Evolutionary conservation across 2,797 vertebrate species (phyloP).

Genomic region (Euthynnus affinis): DNA sequence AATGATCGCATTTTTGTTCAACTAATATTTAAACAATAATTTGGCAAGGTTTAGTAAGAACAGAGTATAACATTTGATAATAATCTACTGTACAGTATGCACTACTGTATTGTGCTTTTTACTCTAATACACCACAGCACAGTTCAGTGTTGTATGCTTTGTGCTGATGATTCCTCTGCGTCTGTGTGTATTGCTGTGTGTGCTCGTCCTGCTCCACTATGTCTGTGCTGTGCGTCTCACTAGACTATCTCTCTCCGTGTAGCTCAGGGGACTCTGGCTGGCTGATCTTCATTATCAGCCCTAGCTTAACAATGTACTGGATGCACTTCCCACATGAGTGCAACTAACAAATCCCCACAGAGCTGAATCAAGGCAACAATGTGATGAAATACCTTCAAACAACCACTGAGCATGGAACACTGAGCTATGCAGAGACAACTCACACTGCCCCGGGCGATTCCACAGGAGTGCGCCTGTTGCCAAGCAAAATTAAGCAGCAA

Average conservation of each 20-base stretch:
- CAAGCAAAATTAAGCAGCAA: slow-evolving; percentile 86
- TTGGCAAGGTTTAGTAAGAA: slow-evolving; percentile 47
- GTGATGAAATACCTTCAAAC: slow-evolving; percentile 87
- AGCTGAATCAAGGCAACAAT: slow-evolving; percentile 84
- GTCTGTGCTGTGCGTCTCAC: slow-evolving; percentile 71
- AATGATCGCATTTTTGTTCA: slow-evolving; percentile 56
- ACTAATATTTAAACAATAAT: slow-evolving; percentile 53
- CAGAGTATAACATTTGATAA: slow-evolving; percentile 40
- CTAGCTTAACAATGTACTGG: slow-evolving; percentile 83
- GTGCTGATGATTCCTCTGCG: slow-evolving; percentile 73
- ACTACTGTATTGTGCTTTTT: slow-evolving; percentile 46
- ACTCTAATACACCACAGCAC: slow-evolving; percentile 46
- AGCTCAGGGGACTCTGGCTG: slow-evolving; percentile 81
- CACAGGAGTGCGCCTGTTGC: slow-evolving; percentile 83
- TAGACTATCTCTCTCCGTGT: slow-evolving; percentile 70
- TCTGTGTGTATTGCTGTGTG: slow-evolving; percentile 61
- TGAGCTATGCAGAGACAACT: slow-evolving; percentile 80
- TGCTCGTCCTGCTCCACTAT: slow-evolving; percentile 67
- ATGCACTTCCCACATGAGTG: slow-evolving; percentile 86
- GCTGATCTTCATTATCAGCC: slow-evolving; percentile 85
- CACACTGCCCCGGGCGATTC: slow-evolving; percentile 79
- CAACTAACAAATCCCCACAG: slow-evolving; percentile 86
- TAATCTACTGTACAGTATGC: slow-evolving; percentile 45
- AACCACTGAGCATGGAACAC: slow-evolving; percentile 77
- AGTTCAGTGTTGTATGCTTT: slow-evolving; percentile 68